phyloP scores from a whole-genome alignment of 2,113 vertebrate genomes.

The Epinephelus cyanopodus region DNA sequence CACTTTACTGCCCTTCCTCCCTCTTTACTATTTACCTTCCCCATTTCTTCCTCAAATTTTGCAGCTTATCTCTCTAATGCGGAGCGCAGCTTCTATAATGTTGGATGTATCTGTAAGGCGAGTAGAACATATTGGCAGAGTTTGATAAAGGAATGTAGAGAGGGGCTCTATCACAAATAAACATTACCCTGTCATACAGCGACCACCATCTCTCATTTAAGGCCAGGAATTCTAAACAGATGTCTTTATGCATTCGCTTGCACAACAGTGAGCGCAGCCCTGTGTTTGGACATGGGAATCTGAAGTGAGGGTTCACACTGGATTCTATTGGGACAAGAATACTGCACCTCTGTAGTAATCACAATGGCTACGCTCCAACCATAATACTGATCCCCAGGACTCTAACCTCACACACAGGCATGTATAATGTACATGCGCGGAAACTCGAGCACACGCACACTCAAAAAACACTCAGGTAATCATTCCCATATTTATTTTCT shows the following conservation, averaged over 20 bases:
- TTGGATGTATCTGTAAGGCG: neutral
- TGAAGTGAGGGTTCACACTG: constrained; percentile 47
- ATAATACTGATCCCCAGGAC: constrained; percentile 65
- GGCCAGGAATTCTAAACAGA: constrained; percentile 63
- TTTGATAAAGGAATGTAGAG: constrained; percentile 2
- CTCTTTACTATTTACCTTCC: constrained; percentile 31
- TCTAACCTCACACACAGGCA: constrained; percentile 29
- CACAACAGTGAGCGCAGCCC: constrained; percentile 39
- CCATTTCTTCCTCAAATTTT: constrained; percentile 3
- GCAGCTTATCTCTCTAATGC: constrained; percentile 33
- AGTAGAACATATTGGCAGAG: neutral
- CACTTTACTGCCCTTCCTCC: constrained; percentile 43
- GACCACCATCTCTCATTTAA: constrained; percentile 46
- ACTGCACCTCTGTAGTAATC: constrained; percentile 68
- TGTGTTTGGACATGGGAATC: constrained; percentile 60
- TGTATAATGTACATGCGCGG: neutral
- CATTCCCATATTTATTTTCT: constrained; percentile 73
- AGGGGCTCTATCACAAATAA: constrained; percentile 51
- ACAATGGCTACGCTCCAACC: constrained; percentile 67
- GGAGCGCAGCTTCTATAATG: constrained; percentile 8
- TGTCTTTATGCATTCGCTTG: constrained; percentile 46
- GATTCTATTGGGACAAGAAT: constrained; percentile 59
- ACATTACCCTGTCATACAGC: constrained; percentile 27
- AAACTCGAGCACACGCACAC: constrained; percentile 25
- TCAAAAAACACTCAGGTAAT: constrained; percentile 66